Base-by-base conservation (phyloP, 2,888 invertebrate genomes). In the Aphidius colemani region DNA sequence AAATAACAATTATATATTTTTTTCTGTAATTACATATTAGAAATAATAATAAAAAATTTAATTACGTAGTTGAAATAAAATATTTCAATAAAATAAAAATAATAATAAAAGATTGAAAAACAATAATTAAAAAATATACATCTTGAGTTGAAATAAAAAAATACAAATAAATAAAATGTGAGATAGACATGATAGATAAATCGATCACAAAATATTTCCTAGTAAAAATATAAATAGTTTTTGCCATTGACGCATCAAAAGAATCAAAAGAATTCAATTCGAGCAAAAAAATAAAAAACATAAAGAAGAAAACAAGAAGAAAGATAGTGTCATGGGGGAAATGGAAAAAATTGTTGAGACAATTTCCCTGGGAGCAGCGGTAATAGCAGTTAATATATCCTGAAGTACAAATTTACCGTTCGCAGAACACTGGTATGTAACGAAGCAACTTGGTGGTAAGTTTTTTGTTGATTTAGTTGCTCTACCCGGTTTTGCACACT, bases 381-480 rank as follows among this genome's bases (percentile, higher is more conserved):
- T 45, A 63, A 50, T 53, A 61, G 66, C 64, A 30, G 30, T 30
- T 30, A 30, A 30, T 30, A 63, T 66, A 66, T 62, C 63, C 69
- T 66, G 67, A 67, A 64, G 69, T 67, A 67, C 49, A 64, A 63
- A 67, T 69, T 69, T 69, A 69, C 69, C 69, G 69, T 69, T 69
- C 64, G 66, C 64, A 59, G 66, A 69, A 66, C 64, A 63, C 66
- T 62, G 57, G 57, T 57, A 57, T 57, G 57, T 57, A 57, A 45
- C 56, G 7, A 43, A 30, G 5, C 30, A 30, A 30, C 30, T 30
- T 30, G 30, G 30, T 30, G 30, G 30, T 30, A 30, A 45, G 56
- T 57, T 57, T 57, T 53, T 57, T 57, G 46, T 57, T 46, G 57
- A 57, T 57, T 57, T 57, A 57, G 57, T 57, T 57, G 57, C 46